phyloP scores from a whole-genome alignment of 2,888 invertebrate species.

The Ligdia adustata region DNA sequence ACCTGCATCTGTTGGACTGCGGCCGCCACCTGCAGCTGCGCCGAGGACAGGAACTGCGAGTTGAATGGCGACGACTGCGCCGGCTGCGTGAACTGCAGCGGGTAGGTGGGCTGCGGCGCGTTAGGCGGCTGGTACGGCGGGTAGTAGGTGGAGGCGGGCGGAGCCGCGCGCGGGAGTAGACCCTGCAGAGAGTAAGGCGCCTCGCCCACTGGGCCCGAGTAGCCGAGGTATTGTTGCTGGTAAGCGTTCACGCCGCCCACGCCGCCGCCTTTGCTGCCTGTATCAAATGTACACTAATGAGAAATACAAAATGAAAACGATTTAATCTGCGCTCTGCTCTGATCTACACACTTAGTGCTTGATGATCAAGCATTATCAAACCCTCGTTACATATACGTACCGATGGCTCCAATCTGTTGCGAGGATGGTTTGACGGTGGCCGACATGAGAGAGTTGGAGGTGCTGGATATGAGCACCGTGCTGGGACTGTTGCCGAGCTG shows the following conservation, averaged over 20 bases:
- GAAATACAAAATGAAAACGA: too few species aligned
- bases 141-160: constrained; percentile 77
- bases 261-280: constrained; percentile 73
- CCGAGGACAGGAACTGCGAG: constrained; percentile 73
- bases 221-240: constrained; percentile 79
- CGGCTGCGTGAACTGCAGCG: constrained; percentile 85
- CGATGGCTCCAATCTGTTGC: constrained; percentile 93
- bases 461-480: constrained; percentile 94
- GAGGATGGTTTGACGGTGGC: constrained; percentile 92
- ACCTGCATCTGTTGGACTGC: constrained; percentile 81
- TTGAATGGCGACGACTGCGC: constrained; percentile 80
- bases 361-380: too few species aligned
- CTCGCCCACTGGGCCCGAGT: constrained; percentile 75
- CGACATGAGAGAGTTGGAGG: constrained; percentile 95
- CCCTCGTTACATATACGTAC: too few species aligned
- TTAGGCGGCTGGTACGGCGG: constrained; percentile 75
- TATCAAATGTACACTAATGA: too few species aligned
- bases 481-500: constrained; percentile 92
- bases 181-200: constrained; percentile 73
- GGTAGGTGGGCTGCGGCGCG: constrained; percentile 85
- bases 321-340: too few species aligned
- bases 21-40: constrained; percentile 73
- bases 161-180: constrained; percentile 75
- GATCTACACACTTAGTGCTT: too few species aligned
- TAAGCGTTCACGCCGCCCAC: constrained; percentile 72